Evolutionary conservation across 2,888 invertebrate species (phyloP).

Genomic region (Phorcus lineatus): DNA sequence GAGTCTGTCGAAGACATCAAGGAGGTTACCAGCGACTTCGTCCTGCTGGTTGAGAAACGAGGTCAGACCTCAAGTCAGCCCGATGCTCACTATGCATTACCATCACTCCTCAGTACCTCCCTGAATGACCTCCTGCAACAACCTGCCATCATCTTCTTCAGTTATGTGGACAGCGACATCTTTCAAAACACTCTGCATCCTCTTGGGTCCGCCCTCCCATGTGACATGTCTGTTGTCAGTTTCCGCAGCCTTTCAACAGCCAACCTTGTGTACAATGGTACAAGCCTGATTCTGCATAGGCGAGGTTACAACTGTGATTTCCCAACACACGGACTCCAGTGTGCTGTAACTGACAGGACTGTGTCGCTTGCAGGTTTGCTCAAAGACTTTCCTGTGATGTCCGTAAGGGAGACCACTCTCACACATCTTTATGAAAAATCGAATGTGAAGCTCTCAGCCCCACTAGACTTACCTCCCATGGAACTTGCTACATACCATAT

Average conservation of each 20-base stretch:
- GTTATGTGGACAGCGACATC: slow-evolving; percentile 51
- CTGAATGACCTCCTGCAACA: slow-evolving; percentile 59
- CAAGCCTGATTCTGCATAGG: slow-evolving; percentile 65
- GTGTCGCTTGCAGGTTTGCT: slow-evolving; percentile 49
- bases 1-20: slow-evolving; percentile 71
- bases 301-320: slow-evolving; percentile 62
- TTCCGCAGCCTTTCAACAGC: slow-evolving; percentile 58
- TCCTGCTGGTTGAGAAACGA: slow-evolving; percentile 60
- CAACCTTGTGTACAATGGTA: slow-evolving; percentile 60
- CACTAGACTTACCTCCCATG: slow-evolving; percentile 56
- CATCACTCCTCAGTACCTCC: slow-evolving; percentile 53
- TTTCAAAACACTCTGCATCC: slow-evolving; percentile 48
- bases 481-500: slow-evolving; percentile 51
- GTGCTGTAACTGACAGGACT: slow-evolving; percentile 36
- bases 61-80: background rate
- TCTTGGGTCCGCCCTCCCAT: slow-evolving; percentile 55
- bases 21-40: slow-evolving; percentile 58
- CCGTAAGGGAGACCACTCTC: slow-evolving; percentile 58
- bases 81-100: slow-evolving; percentile 44
- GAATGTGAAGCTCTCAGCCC: slow-evolving; percentile 37
- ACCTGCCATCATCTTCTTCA: slow-evolving; percentile 53
- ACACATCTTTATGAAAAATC: slow-evolving; percentile 55
- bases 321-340: slow-evolving; percentile 46
- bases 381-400: slow-evolving; percentile 41
- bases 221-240: slow-evolving; percentile 61